phyloP scores from a whole-genome alignment of 1,140 invertebrate genomes.

The Bombyx mori region DNA sequence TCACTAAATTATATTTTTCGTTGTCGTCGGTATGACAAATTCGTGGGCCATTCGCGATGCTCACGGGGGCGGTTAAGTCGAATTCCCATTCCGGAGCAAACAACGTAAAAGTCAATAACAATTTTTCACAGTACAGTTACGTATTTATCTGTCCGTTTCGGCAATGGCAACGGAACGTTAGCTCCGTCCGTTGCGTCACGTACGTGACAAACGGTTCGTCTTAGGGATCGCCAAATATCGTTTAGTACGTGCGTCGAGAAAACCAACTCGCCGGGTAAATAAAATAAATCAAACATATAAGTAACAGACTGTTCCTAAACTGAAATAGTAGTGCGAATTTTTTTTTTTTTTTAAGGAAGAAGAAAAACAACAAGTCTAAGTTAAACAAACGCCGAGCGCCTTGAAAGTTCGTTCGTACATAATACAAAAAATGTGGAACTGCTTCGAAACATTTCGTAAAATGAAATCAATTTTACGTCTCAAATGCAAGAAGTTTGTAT shows the following conservation, averaged over 20 bases:
- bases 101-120: conserved; percentile 24
- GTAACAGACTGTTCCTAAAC: conserved; percentile 59
- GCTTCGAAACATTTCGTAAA: too few species aligned
- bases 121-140: conserved; percentile 45
- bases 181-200: conserved; percentile 61
- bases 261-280: conserved; percentile 65
- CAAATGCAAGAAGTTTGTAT: too few species aligned
- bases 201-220: conserved; percentile 68
- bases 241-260: conserved; percentile 68
- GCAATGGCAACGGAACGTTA: conserved; percentile 60
- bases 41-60: too few species aligned
- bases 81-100: too few species aligned
- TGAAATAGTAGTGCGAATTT: conserved; percentile 39
- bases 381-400: not conserved
- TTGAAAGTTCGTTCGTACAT: not conserved
- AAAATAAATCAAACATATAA: conserved; percentile 68
- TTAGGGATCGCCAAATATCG: conserved; percentile 71
- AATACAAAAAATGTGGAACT: not conserved
- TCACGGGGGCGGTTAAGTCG: too few species aligned
- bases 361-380: too few species aligned
- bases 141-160: conserved; percentile 65
- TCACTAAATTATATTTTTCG: too few species aligned
- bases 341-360: not conserved
- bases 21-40: too few species aligned
- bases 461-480: too few species aligned